phyloP scores from a whole-genome alignment of 2,888 invertebrate genomes.

The Lasiommata megera region DNA sequence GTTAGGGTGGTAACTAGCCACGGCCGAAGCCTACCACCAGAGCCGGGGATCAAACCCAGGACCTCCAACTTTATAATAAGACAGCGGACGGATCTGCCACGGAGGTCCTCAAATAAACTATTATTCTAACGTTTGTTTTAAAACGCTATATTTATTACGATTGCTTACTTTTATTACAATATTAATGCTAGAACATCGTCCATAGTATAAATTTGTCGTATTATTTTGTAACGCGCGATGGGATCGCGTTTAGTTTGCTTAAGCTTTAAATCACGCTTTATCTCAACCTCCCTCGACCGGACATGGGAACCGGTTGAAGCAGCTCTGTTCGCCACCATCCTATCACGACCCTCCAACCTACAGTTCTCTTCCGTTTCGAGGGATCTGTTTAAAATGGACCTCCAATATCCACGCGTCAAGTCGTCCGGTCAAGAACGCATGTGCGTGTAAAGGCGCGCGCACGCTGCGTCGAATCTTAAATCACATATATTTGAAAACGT shows the following conservation, averaged over 20 bases:
- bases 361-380: not conserved
- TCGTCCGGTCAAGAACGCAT: constrained; percentile 23
- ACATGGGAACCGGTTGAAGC: constrained; percentile 65
- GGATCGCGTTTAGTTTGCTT: not conserved
- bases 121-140: too few species aligned
- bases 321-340: constrained; percentile 50
- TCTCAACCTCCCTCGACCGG: constrained; percentile 54
- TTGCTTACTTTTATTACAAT: too few species aligned
- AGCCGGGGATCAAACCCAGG: too few species aligned
- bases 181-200: too few species aligned
- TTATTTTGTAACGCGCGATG: too few species aligned
- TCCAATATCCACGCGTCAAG: constrained; percentile 26
- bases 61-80: too few species aligned
- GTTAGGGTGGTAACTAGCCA: too few species aligned
- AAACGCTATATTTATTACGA: too few species aligned
- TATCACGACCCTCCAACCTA: constrained; percentile 23
- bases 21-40: too few species aligned
- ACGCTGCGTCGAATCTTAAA: constrained; percentile 26
- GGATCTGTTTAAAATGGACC: constrained; percentile 27
- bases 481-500: constrained; percentile 19
- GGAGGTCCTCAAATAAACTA: too few species aligned
- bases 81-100: too few species aligned
- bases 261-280: constrained; percentile 44
- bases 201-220: too few species aligned
- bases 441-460: constrained; percentile 28